Percentiles rank a stretch among this genome's conserved stretches.
Evolutionary conservation across 2,113 vertebrate genomes (phyloP).

Genomic region (Myiozetetes cayanensis): DNA sequence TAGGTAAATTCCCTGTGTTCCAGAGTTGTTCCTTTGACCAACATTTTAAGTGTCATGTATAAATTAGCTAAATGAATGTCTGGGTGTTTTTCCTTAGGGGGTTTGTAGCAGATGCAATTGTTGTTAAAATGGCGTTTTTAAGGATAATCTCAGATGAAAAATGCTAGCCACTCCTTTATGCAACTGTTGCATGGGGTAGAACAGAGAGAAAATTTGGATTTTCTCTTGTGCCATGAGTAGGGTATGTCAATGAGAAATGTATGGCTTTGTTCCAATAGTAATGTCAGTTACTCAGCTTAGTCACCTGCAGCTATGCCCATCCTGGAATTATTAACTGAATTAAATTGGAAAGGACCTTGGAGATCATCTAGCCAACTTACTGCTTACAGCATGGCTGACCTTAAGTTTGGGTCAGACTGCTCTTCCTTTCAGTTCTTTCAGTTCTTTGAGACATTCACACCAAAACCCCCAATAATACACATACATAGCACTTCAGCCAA

Average conservation of each 20-base stretch:
- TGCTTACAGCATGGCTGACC: not conserved
- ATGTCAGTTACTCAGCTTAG: not conserved
- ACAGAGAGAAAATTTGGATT: not conserved
- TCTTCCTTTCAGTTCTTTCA: not conserved
- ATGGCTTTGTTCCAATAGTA: not conserved
- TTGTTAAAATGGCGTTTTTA: not conserved
- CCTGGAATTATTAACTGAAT: not conserved
- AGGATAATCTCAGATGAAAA: not conserved
- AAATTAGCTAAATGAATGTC: not conserved
- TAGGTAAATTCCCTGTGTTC: not conserved
- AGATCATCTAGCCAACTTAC: not conserved
- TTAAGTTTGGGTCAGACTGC: not conserved
- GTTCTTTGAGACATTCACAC: not conserved
- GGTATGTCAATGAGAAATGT: not conserved
- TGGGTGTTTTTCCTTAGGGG: not conserved
- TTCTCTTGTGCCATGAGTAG: not conserved
- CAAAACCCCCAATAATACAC: not conserved
- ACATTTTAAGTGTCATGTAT: not conserved
- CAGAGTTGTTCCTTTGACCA: not conserved
- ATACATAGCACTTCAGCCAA: accelerated
- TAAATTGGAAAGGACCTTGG: not conserved
- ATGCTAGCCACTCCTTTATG: not conserved
- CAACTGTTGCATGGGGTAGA: not conserved
- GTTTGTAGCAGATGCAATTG: not conserved
- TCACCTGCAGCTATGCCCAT: not conserved